phyloP scores from a whole-genome alignment of 2,113 vertebrate species.

The Heterocephalus glaber region DNA sequence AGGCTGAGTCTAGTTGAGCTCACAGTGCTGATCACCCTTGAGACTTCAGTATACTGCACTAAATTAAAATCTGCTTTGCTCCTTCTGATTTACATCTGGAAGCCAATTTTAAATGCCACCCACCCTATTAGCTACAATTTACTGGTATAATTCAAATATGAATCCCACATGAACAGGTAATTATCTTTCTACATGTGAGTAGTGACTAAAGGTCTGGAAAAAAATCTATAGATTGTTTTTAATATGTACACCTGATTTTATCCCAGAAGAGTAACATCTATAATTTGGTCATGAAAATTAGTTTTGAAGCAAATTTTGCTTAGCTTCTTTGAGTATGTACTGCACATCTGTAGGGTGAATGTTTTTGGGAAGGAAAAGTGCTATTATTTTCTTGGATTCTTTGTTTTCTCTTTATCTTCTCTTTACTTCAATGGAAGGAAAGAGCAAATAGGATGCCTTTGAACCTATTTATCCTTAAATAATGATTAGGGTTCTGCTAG shows the following conservation, averaged over 20 bases:
- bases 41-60: background rate
- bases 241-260: background rate
- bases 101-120: background rate
- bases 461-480: background rate
- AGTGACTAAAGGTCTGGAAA: background rate
- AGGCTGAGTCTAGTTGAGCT: background rate
- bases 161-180: background rate
- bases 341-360: background rate
- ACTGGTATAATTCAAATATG: background rate
- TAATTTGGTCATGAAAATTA: constrained; percentile 28
- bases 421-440: background rate
- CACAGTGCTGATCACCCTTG: background rate
- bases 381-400: background rate
- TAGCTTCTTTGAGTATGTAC: background rate
- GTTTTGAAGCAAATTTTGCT: constrained; percentile 4
- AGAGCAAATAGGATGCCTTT: background rate
- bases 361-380: background rate
- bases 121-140: background rate
- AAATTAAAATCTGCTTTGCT: background rate
- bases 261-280: background rate
- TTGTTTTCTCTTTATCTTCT: background rate
- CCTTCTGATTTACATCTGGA: background rate
- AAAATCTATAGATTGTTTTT: background rate
- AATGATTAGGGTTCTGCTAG: background rate
- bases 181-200: background rate